Evolutionary conservation across 2,797 vertebrate genomes (phyloP), one percentile per base, ranked within the genome.

Genomic region (Mallotus villosus): DNA sequence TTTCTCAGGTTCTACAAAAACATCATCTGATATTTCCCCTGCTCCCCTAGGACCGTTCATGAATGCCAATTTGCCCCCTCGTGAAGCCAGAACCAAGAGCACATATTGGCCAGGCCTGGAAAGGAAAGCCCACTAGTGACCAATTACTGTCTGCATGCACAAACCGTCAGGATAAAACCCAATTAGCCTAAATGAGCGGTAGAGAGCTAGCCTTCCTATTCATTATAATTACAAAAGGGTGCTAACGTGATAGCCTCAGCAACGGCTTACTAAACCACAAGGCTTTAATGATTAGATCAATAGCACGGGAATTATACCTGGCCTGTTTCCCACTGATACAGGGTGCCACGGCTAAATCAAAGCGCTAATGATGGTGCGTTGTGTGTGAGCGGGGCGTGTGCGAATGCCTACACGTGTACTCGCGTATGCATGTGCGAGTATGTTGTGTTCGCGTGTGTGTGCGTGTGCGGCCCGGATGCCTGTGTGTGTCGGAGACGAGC

Each of bases 161-260:
- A 87, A 86, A 87, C 80, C 80, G 81, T 77, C 62, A 84, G 78
- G 87, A 82, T 82, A 77, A 89, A 89, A 83, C 83, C 84, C 85
- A 89, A 91, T 90, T 89, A 87, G 88, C 82, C 79, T 46, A 17
- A 51, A 0, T 67, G 66, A 77, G 83, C 84, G 82, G 84, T 85
- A 87, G 89, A 85, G 87, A 86, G 75, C 74, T 62, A 1, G 34
- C 19, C 62, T 16, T 29, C 79, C 74, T 77, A 80, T 86, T 84
- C 77, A 85, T 89, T 86, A 86, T 70, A 72, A 85, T 81, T 77
- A 85, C 82, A 78, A 85, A 88, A 78, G 76, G 29, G 29, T 1
- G 77, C 76, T 84, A 83, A 87, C 85, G 80, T 80, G 84, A 85
- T 68, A 76, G 32, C 32, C 32, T 34, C 63, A 64, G 34, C 63